Evolutionary conservation across 2,113 vertebrate genomes (phyloP).

Genomic region (Corydoras maculifer): DNA sequence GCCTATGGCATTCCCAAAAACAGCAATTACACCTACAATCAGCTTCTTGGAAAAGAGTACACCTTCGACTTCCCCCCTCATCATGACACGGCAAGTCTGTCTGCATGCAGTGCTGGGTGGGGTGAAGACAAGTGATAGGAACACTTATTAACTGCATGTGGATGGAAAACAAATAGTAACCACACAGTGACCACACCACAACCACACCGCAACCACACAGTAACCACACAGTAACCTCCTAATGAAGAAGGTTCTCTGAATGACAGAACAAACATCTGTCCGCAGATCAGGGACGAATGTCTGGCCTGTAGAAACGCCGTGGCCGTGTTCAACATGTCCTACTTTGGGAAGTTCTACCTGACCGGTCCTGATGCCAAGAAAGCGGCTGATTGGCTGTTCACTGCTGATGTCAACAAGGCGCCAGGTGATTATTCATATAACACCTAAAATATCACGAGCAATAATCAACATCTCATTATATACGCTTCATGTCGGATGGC

Average conservation of each 20-base stretch:
- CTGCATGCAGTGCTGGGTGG: constrained; percentile 19
- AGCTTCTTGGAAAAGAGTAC: constrained; percentile 77
- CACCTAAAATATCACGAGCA: not conserved
- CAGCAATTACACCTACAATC: constrained; percentile 66
- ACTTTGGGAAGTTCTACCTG: constrained; percentile 97
- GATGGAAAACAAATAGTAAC: too few species aligned
- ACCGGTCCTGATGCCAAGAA: constrained; percentile 80
- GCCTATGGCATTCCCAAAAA: constrained; percentile 67
- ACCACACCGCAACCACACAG: too few species aligned
- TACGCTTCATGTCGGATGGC: too few species aligned
- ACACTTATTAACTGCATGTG: too few species aligned
- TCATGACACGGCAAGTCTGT: constrained; percentile 71
- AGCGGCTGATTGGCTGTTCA: constrained; percentile 90
- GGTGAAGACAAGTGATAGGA: too few species aligned
- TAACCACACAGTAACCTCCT: too few species aligned
- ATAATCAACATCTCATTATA: too few species aligned
- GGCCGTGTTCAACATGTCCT: constrained; percentile 93
- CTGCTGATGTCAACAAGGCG: constrained; percentile 79
- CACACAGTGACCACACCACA: too few species aligned
- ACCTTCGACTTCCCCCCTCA: constrained; percentile 90
- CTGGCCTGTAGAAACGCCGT: constrained; percentile 77
- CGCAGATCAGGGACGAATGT: constrained; percentile 83
- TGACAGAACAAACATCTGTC: constrained; percentile 9
- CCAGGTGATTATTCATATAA: constrained; percentile 66
- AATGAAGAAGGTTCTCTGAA: too few species aligned